Conservation (phyloP, 2,113 vertebrate genomes). For the Egretta garzetta region DNA sequence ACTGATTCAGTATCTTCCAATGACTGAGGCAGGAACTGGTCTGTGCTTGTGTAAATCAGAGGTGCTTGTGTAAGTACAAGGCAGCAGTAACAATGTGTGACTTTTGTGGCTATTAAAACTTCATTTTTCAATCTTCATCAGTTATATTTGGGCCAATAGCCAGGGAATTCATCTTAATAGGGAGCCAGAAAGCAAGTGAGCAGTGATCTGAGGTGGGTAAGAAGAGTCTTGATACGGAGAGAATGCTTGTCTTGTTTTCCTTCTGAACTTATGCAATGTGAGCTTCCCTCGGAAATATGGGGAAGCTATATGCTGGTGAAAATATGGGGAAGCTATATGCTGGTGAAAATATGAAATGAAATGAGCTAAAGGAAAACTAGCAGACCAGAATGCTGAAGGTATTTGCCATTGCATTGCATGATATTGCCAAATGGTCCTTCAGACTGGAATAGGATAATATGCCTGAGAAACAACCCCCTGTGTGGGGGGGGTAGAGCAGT, state of each 20-base stretch:
- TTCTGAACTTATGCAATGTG: neutral
- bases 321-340: too few relatives aligned
- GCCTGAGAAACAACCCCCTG: accelerated
- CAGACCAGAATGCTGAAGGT: neutral
- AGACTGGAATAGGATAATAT: neutral
- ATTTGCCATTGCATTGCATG: neutral
- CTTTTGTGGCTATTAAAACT: neutral
- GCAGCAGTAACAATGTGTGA: neutral
- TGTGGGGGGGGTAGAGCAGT: accelerated
- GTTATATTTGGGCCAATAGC: neutral
- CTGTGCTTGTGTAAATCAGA: neutral
- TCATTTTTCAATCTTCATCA: neutral
- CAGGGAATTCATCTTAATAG: neutral
- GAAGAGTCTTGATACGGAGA: accelerated
- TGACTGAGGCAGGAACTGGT: neutral
- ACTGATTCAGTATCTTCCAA: neutral
- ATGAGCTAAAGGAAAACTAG: neutral
- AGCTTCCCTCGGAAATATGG: neutral
- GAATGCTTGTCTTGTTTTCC: neutral
- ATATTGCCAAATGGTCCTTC: neutral
- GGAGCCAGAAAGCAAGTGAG: neutral
- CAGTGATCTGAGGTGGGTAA: neutral
- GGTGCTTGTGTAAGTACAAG: neutral
- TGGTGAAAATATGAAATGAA: neutral
- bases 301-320: neutral